Evolutionary conservation across 2,888 invertebrate species (phyloP).

Genomic region (Thecophora atra): DNA sequence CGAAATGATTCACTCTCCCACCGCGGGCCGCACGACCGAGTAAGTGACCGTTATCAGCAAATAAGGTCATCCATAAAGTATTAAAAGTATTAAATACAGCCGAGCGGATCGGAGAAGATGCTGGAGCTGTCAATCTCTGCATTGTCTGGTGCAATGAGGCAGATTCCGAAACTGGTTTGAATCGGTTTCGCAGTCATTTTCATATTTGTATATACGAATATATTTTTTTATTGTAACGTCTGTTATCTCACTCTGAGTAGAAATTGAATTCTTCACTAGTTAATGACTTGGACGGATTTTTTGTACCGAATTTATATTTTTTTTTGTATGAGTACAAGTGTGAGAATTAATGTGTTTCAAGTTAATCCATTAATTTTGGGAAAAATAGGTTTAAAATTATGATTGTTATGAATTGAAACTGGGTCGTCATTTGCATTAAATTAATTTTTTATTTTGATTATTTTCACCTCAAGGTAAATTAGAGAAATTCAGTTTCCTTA

Average conservation of each 20-base stretch:
- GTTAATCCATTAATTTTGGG: too few relatives aligned
- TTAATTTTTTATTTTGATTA: too few relatives aligned
- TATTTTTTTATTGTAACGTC: background rate
- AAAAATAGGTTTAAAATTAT: background rate
- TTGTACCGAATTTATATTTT: background rate
- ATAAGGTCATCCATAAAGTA: slow-evolving; percentile 54
- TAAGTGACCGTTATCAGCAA: slow-evolving; percentile 54
- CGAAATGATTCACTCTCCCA: slow-evolving; percentile 40
- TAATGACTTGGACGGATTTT: slow-evolving; percentile 9
- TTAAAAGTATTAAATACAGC: slow-evolving; percentile 45
- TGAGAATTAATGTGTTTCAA: too few relatives aligned
- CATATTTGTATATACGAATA: slow-evolving; percentile 38
- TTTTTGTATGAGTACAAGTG: background rate
- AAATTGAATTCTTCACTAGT: background rate
- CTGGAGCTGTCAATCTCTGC: slow-evolving; percentile 28
- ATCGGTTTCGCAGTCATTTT: slow-evolving; percentile 50
- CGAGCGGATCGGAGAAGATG: slow-evolving; percentile 20
- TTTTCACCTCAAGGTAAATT: too few relatives aligned
- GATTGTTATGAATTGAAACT: background rate
- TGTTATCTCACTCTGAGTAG: background rate
- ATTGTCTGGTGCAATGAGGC: slow-evolving; percentile 40
- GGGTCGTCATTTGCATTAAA: too few relatives aligned
- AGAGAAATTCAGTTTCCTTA: too few relatives aligned
- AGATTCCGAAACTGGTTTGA: slow-evolving; percentile 49
- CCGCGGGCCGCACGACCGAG: slow-evolving; percentile 12